These are phyloP conservation scores for Leuciscus waleckii DNA, from an alignment of 2,797 vertebrate genomes.

Conservation along the genomic window DNA sequence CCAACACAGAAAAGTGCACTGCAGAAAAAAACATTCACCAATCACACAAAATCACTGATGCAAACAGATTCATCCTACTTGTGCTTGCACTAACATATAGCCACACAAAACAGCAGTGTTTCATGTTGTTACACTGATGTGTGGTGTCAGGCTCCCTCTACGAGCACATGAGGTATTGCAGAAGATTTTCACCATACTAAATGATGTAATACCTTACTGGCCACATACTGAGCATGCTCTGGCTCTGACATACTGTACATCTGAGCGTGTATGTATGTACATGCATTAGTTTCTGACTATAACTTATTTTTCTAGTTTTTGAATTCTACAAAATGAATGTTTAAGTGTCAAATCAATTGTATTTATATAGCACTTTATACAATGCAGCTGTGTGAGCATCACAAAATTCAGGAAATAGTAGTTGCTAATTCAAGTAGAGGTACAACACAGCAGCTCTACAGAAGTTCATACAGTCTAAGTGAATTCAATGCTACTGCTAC, in stretches of 20 bases:
- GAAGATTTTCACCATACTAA: not conserved
- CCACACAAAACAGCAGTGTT: not conserved
- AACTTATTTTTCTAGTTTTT: not conserved
- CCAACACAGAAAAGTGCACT: not conserved
- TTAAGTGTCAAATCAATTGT: not conserved
- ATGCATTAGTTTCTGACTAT: not conserved
- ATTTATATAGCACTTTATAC: not conserved
- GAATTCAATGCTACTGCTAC: too few species aligned
- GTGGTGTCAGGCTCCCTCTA: conserved; percentile 33
- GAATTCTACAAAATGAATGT: not conserved
- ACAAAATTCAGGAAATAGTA: not conserved
- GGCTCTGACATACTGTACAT: not conserved
- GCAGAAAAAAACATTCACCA: not conserved
- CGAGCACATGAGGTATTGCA: not conserved
- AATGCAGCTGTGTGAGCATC: not conserved
- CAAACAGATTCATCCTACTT: not conserved
- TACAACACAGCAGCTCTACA: not conserved
- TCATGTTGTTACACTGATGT: not conserved
- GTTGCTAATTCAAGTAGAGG: not conserved
- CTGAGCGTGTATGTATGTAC: not conserved
- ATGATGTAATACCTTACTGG: not conserved
- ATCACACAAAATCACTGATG: not conserved
- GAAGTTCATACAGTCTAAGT: not conserved
- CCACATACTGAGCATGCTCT: not conserved
- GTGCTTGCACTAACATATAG: not conserved